Conservation (phyloP, 2,113 vertebrate species). For the Corynorhinus townsendii region DNA sequence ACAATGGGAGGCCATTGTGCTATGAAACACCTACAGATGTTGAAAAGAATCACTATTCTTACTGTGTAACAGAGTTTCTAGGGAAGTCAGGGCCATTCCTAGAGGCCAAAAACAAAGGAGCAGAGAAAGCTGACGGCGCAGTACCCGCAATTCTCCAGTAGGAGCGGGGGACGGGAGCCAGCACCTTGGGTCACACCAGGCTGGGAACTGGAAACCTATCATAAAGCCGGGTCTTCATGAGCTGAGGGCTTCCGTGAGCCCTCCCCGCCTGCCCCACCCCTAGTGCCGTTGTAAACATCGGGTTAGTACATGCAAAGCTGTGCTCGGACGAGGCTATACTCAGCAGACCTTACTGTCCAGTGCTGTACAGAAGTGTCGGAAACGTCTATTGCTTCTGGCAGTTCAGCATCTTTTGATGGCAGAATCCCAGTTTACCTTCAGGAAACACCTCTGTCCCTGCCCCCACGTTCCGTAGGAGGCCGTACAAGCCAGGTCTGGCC, state of each 20-base stretch:
- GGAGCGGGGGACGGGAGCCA: not conserved
- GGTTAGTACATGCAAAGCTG: not conserved
- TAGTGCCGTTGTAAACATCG: not conserved
- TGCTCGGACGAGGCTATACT: rapidly evolving
- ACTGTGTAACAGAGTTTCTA: not conserved
- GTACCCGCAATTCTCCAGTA: not conserved
- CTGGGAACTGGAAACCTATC: not conserved
- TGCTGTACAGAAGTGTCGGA: rapidly evolving
- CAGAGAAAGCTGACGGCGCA: not conserved
- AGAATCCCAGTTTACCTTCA: not conserved
- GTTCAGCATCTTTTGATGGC: not conserved
- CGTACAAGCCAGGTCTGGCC: not conserved
- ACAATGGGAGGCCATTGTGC: not conserved
- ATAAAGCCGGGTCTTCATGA: not conserved
- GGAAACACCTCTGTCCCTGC: not conserved
- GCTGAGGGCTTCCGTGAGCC: not conserved
- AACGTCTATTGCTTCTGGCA: not conserved
- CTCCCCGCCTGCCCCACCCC: not conserved
- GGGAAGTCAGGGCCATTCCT: not conserved
- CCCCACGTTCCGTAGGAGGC: not conserved
- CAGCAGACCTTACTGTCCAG: not conserved
- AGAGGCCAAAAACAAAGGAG: not conserved
- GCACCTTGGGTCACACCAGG: not conserved
- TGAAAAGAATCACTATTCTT: not conserved
- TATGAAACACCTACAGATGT: not conserved